Percentiles rank a stretch among this genome's conserved stretches.
phyloP scores from a whole-genome alignment of 2,888 invertebrate genomes.

The Byasa hedistus region DNA sequence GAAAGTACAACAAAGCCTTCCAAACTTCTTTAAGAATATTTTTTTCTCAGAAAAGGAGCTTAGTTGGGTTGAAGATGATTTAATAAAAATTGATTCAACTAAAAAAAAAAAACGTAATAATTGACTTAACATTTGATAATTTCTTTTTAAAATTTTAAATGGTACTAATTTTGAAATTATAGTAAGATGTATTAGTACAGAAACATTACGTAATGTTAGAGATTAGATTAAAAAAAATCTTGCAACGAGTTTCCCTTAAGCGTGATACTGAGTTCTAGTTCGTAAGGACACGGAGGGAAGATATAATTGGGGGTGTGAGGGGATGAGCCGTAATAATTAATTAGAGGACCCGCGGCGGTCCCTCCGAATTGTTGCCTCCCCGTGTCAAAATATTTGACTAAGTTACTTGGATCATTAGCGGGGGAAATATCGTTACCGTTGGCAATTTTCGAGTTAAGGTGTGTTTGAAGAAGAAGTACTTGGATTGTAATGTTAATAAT shows the following conservation, averaged over 20 bases:
- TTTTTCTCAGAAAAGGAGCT: too few relatives aligned
- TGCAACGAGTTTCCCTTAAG: neutral
- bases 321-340: conserved; percentile 28
- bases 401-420: conserved; percentile 28
- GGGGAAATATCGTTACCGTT: conserved; percentile 15
- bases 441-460: conserved; percentile 18
- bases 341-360: conserved; percentile 21
- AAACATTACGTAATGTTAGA: neutral
- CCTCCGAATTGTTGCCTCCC: conserved; percentile 22
- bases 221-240: neutral
- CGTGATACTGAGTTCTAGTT: conserved; percentile 5
- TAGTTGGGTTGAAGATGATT: too few relatives aligned
- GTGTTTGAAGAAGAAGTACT: conserved; percentile 14
- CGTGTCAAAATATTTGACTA: conserved; percentile 31
- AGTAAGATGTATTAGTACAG: too few relatives aligned
- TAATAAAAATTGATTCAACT: too few relatives aligned
- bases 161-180: too few relatives aligned
- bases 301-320: conserved; percentile 22
- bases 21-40: too few relatives aligned
- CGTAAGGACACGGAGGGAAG: conserved; percentile 13
- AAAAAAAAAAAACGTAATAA: too few relatives aligned
- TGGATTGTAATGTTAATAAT: conserved; percentile 7
- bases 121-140: too few relatives aligned
- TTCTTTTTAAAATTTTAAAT: too few relatives aligned
- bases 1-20: too few relatives aligned